A percentile compares a stretch with the other conserved stretches of the same genome.
Evolutionary conservation across 2,113 vertebrate species (phyloP).

Genomic region (Etheostoma spectabile): DNA sequence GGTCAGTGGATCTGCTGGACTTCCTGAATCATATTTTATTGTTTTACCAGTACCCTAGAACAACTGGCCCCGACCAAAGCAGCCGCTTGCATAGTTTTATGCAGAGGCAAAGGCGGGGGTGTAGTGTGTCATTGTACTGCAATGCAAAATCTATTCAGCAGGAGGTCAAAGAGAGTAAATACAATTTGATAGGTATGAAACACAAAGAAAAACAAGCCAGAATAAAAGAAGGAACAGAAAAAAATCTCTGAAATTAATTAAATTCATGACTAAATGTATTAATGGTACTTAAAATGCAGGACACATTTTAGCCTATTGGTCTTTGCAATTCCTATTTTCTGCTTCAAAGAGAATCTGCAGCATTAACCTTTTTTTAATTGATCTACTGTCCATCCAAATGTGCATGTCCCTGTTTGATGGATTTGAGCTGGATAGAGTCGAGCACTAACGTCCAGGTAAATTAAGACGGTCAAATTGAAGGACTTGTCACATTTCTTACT

Average conservation of each 20-base stretch:
- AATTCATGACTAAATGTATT: not conserved
- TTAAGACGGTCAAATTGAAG: conserved; percentile 7
- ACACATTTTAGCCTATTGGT: not conserved
- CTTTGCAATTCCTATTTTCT: not conserved
- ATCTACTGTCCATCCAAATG: not conserved
- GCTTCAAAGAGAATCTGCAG: conserved; percentile 4
- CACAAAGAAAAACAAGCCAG: conserved; percentile 1
- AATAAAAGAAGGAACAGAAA: not conserved
- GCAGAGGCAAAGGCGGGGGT: not conserved
- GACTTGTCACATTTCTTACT: conserved; percentile 20
- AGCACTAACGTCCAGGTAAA: conserved; percentile 45
- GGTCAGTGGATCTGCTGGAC: not conserved
- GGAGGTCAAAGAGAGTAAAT: not conserved
- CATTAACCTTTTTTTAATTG: not conserved
- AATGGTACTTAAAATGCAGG: not conserved
- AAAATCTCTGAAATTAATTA: not conserved
- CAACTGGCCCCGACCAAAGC: not conserved
- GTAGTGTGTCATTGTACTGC: not conserved
- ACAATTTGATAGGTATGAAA: not conserved
- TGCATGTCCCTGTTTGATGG: conserved; percentile 8
- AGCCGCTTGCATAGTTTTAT: not conserved
- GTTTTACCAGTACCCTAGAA: not conserved
- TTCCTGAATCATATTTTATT: not conserved
- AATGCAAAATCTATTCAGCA: not conserved
- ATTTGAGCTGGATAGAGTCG: conserved; percentile 21